Conservation (phyloP, 2,797 vertebrate species). For the Hyperoplus immaculatus region DNA sequence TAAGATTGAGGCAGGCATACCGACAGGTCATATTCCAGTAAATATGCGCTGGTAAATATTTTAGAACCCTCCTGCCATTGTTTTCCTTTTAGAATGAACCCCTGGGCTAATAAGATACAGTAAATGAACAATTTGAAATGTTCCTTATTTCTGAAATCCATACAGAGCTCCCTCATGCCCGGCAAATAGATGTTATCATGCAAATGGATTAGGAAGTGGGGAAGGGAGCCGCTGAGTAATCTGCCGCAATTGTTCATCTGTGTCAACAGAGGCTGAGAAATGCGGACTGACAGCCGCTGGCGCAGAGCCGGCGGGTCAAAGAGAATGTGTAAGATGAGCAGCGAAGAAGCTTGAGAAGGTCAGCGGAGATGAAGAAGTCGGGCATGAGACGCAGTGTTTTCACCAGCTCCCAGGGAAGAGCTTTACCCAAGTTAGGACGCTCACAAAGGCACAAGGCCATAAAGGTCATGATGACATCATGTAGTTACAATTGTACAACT, state of each 20-base stretch:
- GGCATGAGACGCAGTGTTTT: conserved; percentile 21
- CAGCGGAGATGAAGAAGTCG: conserved; percentile 62
- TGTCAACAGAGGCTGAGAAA: conserved; percentile 81
- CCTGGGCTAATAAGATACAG: conserved; percentile 6
- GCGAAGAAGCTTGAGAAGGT: conserved; percentile 77
- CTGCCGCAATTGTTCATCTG: conserved; percentile 74
- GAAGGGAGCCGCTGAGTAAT: conserved; percentile 67
- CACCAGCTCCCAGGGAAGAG: conserved; percentile 31
- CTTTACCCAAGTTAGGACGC: conserved; percentile 11
- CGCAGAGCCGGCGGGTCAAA: conserved; percentile 73
- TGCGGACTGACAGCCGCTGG: conserved; percentile 75
- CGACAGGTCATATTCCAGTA: neutral
- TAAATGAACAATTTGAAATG: conserved; percentile 42
- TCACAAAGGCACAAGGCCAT: conserved; percentile 11
- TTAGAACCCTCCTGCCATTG: conserved; percentile 7
- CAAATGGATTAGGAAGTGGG: conserved; percentile 69
- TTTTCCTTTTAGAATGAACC: conserved; percentile 21
- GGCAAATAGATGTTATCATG: conserved; percentile 72
- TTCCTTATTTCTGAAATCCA: conserved; percentile 50
- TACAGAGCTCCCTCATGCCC: conserved; percentile 36
- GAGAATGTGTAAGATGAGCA: conserved; percentile 72
- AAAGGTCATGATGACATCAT: conserved; percentile 50
- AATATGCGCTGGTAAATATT: conserved; percentile 32
- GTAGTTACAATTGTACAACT: conserved; percentile 10
- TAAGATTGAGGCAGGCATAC: neutral